Evolutionary conservation across 1,140 invertebrate genomes (phyloP).

Genomic region (Planococcus citri): DNA sequence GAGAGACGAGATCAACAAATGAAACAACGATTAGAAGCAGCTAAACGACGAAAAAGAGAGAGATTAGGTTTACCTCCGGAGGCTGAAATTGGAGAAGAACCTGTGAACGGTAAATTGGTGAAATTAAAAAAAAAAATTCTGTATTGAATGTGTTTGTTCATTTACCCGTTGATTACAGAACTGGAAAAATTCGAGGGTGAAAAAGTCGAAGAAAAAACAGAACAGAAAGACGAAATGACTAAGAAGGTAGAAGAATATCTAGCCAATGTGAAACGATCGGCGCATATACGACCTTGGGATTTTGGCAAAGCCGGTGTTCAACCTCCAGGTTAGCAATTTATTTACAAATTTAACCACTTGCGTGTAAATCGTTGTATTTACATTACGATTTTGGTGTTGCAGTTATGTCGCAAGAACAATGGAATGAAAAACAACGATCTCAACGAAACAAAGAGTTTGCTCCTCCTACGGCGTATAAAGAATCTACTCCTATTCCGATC

Average conservation of each 20-base stretch:
- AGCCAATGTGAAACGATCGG: slow-evolving; percentile 24
- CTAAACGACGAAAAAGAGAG: slow-evolving; percentile 59
- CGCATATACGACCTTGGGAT: slow-evolving; percentile 51
- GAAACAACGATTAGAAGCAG: slow-evolving; percentile 59
- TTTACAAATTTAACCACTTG: background rate
- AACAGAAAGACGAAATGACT: slow-evolving; percentile 27
- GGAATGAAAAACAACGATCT: slow-evolving; percentile 56
- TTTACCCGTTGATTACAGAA: background rate
- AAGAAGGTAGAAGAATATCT: slow-evolving; percentile 26
- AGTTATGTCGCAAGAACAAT: slow-evolving; percentile 62
- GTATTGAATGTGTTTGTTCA: background rate
- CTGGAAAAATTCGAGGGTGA: background rate
- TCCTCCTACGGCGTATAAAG: background rate
- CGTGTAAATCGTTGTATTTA: background rate
- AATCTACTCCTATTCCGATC: background rate
- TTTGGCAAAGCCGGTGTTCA: slow-evolving; percentile 40
- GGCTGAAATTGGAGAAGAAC: background rate
- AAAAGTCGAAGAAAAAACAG: background rate
- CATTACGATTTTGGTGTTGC: slow-evolving; percentile 23
- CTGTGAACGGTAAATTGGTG: slow-evolving; percentile 13
- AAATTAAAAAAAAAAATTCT: background rate
- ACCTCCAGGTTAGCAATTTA: slow-evolving; percentile 25
- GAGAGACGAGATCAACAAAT: slow-evolving; percentile 54
- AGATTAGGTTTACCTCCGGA: slow-evolving; percentile 59
- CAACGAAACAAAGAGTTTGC: slow-evolving; percentile 57